A percentile compares a stretch with the other conserved stretches of the same genome.
These are phyloP conservation scores for Calypte anna DNA, from an alignment of 2,113 vertebrate species.

Conservation along the genomic window DNA sequence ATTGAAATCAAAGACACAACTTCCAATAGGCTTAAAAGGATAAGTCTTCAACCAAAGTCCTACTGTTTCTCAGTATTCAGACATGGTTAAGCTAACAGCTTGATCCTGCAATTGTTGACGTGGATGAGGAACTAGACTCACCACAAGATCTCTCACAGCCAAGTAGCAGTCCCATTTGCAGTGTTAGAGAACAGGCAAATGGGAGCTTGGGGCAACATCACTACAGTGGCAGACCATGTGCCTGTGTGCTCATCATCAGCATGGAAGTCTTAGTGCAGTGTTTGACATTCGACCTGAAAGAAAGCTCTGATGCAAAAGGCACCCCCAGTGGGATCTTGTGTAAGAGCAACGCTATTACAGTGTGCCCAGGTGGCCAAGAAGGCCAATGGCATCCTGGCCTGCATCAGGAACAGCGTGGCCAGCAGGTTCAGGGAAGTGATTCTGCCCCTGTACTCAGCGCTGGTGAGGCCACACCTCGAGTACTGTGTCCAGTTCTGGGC, in stretches of 20 bases:
- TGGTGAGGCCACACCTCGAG: too few relatives aligned
- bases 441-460: too few relatives aligned
- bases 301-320: constrained; percentile 7
- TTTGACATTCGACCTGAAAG: neutral
- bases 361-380: too few relatives aligned
- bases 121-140: neutral
- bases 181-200: neutral
- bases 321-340: neutral
- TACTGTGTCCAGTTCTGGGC: too few relatives aligned
- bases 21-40: neutral
- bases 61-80: neutral
- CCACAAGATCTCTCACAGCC: neutral
- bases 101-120: neutral
- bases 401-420: too few relatives aligned
- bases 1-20: neutral
- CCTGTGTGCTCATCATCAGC: neutral
- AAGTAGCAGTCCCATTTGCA: neutral
- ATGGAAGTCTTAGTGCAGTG: neutral
- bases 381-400: too few relatives aligned
- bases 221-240: neutral
- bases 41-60: neutral
- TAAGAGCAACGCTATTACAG: neutral
- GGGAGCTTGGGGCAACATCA: neutral
- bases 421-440: too few relatives aligned
- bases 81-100: neutral